These are phyloP conservation scores for Lamellibrachia satsuma DNA, from an alignment of 2,888 invertebrate genomes.

Conservation along the genomic window DNA sequence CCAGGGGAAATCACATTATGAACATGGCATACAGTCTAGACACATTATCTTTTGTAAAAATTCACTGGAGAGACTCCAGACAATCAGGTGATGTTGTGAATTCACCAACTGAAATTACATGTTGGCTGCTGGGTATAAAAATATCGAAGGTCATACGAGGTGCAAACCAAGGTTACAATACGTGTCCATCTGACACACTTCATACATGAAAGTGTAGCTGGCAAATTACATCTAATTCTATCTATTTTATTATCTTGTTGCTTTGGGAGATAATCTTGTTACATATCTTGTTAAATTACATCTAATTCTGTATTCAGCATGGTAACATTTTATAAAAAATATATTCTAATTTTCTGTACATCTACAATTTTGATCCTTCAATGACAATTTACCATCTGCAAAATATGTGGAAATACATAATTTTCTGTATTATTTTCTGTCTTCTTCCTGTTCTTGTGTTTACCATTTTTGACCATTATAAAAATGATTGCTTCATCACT, in stretches of 20 bases:
- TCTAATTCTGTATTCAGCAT: not conserved
- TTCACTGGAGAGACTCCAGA: not conserved
- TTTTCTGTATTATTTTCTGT: too few species aligned
- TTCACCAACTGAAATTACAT: not conserved
- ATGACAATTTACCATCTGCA: not conserved
- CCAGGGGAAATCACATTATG: not conserved
- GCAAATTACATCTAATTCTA: not conserved
- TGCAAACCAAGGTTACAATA: not conserved
- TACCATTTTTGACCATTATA: too few species aligned
- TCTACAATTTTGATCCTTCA: not conserved
- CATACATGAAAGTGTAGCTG: not conserved
- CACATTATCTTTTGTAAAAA: not conserved
- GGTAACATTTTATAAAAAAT: not conserved
- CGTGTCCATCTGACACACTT: not conserved
- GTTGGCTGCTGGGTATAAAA: not conserved
- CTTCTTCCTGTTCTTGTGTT: too few species aligned
- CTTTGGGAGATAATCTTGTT: too few species aligned
- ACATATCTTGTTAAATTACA: not conserved
- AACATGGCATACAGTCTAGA: slow-evolving; percentile 3
- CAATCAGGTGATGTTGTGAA: not conserved
- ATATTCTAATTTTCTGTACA: not conserved
- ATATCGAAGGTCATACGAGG: not conserved
- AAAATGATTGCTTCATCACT: not conserved
- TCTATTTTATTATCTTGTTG: not conserved
- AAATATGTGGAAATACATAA: not conserved